These are phyloP conservation scores for Spodoptera frugiperda DNA, from an alignment of 1,140 invertebrate species.

Conservation along the genomic window DNA sequence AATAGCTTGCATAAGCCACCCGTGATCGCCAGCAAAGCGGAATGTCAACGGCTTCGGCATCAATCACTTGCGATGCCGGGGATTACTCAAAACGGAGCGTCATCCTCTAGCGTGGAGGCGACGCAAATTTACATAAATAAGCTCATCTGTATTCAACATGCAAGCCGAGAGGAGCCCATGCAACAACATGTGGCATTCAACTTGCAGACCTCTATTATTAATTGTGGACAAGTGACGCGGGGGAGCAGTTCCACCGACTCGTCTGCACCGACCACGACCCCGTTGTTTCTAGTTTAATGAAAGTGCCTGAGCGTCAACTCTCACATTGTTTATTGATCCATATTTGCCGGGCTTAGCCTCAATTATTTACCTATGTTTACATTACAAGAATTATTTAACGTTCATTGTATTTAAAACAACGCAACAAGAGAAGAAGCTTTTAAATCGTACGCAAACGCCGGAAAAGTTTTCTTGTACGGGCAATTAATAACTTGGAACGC, in stretches of 20 bases:
- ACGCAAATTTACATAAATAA: constrained; percentile 83
- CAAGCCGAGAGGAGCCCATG: constrained; percentile 71
- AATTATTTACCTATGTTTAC: constrained; percentile 34
- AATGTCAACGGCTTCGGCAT: constrained; percentile 72
- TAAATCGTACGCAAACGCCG: constrained; percentile 34
- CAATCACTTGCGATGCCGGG: constrained; percentile 76
- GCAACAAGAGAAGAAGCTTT: constrained; percentile 29
- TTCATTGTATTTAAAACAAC: constrained; percentile 27
- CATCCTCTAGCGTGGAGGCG: constrained; percentile 66
- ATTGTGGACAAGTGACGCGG: constrained; percentile 75
- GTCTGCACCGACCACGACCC: constrained; percentile 46
- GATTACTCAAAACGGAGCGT: constrained; percentile 72
- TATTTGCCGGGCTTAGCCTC: constrained; percentile 48
- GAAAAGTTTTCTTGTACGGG: constrained; percentile 39
- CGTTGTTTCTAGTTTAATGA: constrained; percentile 68
- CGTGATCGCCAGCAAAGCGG: constrained; percentile 64
- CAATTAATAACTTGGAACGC: constrained; percentile 49
- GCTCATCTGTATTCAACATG: constrained; percentile 83
- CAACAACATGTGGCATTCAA: constrained; percentile 82
- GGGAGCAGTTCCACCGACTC: constrained; percentile 57
- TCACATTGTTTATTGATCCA: constrained; percentile 62
- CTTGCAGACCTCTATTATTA: constrained; percentile 79
- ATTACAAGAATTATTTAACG: neutral
- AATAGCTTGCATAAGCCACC: constrained; percentile 33
- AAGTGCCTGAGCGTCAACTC: constrained; percentile 54